Evolutionary conservation across 2,113 vertebrate species (phyloP), one percentile per base, ranked within the genome.

Genomic region (Scomber colias): DNA sequence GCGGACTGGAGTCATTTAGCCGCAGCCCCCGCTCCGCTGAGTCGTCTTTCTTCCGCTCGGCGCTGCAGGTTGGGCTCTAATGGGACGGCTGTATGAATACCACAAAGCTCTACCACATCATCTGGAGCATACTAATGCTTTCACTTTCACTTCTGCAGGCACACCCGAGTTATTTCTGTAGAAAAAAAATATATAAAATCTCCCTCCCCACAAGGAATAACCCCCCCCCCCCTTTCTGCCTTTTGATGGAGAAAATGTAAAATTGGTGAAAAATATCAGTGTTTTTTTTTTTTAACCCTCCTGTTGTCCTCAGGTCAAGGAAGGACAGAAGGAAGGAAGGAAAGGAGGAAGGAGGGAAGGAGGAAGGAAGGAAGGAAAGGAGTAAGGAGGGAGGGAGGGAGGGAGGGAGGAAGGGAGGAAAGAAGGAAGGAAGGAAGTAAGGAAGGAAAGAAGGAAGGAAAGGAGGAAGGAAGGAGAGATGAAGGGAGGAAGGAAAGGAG

Each of bases 91-190:
- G 69, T 49, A 21, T 44, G 60, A 81, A 60, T 1, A 45, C 51
- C 71, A 63, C 70, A 77, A 67, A 81, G 79, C 73, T 84, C 78
- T 70, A 65, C 49, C 0, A 19, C 76, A 2, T 30, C 74, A 65
- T 24, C 24, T 0, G 50, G n/a, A 63, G 84, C 70, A 89, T 82
- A 79, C 73, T 85, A 86, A 91, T 69, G 64, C 11, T 40, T 56
- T 21, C 11, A 3, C 49, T 61, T 59, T 35, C 21, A 61, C 67
- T 56, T 48, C 67, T 51, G 51, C 11, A 64, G n/a, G 66, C 13
- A 54, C 71, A 30, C 1, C 1, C 21, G 3, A 45, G 11, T 49
- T 70, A 64, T 3, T 72, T 31, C 19, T 65, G 60, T 40, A 27
- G 21, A 21, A 21, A 21, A 21, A 21, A 21, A 1, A 21, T 1